Evolutionary conservation across 2,797 vertebrate species (phyloP).

Genomic region (Onychomys leucogaster): DNA sequence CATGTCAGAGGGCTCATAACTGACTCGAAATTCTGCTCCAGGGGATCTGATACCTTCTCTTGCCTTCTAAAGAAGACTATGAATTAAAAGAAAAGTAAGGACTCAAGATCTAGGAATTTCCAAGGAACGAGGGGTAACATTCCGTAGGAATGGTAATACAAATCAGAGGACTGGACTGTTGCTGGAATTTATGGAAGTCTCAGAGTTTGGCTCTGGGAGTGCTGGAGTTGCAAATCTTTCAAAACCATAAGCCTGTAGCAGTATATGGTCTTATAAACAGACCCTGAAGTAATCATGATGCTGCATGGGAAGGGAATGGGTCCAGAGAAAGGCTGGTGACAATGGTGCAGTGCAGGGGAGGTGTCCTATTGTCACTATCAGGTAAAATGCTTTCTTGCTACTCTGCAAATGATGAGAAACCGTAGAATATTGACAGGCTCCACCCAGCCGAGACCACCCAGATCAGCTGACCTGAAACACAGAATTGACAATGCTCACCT

Average conservation of each 20-base stretch:
- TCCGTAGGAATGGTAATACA: not conserved
- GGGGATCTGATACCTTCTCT: not conserved
- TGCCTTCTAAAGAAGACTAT: not conserved
- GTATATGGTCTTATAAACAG: not conserved
- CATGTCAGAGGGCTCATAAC: not conserved
- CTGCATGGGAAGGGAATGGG: not conserved
- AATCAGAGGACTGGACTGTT: not conserved
- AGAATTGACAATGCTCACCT: not conserved
- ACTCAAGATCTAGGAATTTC: not conserved
- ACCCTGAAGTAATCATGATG: not conserved
- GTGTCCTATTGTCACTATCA: not conserved
- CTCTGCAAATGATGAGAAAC: not conserved
- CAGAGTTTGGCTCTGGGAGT: not conserved
- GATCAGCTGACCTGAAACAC: not conserved
- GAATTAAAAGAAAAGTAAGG: constrained; percentile 9
- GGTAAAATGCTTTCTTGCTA: not conserved
- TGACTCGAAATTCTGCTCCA: not conserved
- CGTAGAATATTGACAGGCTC: not conserved
- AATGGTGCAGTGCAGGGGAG: not conserved
- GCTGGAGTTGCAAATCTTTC: not conserved
- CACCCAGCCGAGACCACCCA: not conserved
- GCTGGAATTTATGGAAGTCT: not conserved
- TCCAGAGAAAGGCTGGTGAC: not conserved
- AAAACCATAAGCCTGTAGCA: not conserved
- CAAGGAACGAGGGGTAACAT: not conserved